Conservation (phyloP, 2,888 invertebrate genomes). For the Spisula solida region DNA sequence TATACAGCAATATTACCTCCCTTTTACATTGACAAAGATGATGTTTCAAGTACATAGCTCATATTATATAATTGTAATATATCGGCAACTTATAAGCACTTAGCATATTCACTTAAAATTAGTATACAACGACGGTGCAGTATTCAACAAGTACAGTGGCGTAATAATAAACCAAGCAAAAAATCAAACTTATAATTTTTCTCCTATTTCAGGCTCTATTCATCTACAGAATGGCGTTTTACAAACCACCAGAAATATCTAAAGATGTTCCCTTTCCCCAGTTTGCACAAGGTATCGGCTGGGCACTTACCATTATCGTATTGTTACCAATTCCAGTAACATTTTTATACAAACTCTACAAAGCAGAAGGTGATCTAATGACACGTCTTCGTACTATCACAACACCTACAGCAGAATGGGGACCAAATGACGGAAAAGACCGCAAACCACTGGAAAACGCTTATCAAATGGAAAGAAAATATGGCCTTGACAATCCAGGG, state of each 20-base stretch:
- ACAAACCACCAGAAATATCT: constrained; percentile 74
- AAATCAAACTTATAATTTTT: no score
- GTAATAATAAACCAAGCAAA: no score
- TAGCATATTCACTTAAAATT: no score
- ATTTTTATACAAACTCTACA: constrained; percentile 74
- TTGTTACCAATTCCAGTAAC: constrained; percentile 78
- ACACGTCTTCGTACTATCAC: constrained; percentile 73
- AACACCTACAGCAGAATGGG: constrained; percentile 76
- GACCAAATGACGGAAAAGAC: constrained; percentile 75
- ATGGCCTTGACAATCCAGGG: constrained; percentile 66
- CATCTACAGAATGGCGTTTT: constrained; percentile 79
- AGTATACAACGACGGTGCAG: no score
- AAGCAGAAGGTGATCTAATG: constrained; percentile 53
- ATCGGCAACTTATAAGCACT: no score
- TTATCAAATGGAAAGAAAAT: constrained; percentile 54
- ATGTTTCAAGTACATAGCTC: no score
- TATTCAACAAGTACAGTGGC: no score
- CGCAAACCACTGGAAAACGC: constrained; percentile 43
- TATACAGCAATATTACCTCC: no score
- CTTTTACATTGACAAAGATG: no score
- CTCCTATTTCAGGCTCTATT: constrained; percentile 75
- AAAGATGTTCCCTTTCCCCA: constrained; percentile 72
- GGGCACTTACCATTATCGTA: constrained; percentile 75
- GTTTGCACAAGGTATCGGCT: constrained; percentile 81
- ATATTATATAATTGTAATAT: no score